Base-by-base conservation (phyloP, 2,888 invertebrate genomes). In the Lathronympha strigana region DNA sequence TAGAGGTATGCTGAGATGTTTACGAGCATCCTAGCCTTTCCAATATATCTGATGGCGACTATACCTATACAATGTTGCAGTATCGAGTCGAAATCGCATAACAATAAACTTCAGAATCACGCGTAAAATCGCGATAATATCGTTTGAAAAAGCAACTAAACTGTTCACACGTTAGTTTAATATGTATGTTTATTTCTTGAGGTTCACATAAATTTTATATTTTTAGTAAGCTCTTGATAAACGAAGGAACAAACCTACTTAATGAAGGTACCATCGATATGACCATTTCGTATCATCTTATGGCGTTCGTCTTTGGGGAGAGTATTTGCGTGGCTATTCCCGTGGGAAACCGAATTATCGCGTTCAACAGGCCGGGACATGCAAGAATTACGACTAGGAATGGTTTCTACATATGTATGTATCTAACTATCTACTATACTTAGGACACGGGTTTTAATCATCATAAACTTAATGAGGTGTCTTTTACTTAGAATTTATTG, bases 271-370 rank as follows among this genome's bases (percentile, higher is more conserved):
- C 9, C 15, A 51, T n/a, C 4, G 13, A 1, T 31, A 33, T 13
- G 31, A 17, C 19, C 8, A 11, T 23, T 54, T 17, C 23, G 8
- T 38, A 25, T 23, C 8, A 13, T 15, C 17, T 25, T 54, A 54
- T 6, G 11, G 21, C 25, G 15, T 40, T 25, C 23, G 15, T 17
- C 38, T 40, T 40, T 40, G 9, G 54, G 23, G 23, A 21, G n/a
- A 13, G 8, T 17, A 5, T 28, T 15, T 3, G 13, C 15, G 33
- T 55, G 21, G 25, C 11, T 25, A 55, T 38, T 55, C 54, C 54
- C 54, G 54, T 55, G 54, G 54, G 54, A 55, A 55, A 40, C 3
- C 40, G 15, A 25, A 55, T 55, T 55, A 54, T 38, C 36, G 36
- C 38, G 23, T 54, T n/a, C 9, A 55, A 55, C 54, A 11, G 40